Evolutionary conservation across 2,888 invertebrate genomes (phyloP), one percentile per base, ranked within the genome.

Genomic region (Drosophila siamana): DNA sequence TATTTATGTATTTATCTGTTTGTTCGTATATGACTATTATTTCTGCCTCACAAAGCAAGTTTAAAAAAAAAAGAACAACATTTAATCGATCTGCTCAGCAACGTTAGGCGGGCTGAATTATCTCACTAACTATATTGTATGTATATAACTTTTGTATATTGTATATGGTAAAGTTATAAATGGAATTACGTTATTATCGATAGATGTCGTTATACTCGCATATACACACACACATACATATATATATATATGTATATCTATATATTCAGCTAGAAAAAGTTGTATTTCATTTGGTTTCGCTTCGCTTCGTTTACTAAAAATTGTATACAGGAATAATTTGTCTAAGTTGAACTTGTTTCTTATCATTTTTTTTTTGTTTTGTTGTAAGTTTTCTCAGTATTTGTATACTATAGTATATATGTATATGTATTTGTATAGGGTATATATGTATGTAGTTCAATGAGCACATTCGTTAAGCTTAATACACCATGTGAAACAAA

Each of bases 71-170:
- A 52, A 50, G 51, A n/a, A 51, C 40, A 48, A 55, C 38, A 26
- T 26, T 41, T 50, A 62, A 47, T 57, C 51, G 56, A 71, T 69
- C 73, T 77, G 68, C 75, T 78, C 78, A 78, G 78, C 78, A 79
- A 76, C 70, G 73, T 62, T 78, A 78, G 86, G 84, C 86, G 86
- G 84, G 86, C 78, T 79, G 78, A 81, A 69, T 86, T 84, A 69
- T 68, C 33, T 84, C 75, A 75, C 86, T 81, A 86, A 81, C 78
- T 85, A 81, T 69, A 61, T 54, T 51, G 59, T 71, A 62, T 63
- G 46, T 71, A 70, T 74, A 57, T 65, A 50, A 67, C 73, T 62
- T 43, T 61, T 69, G 74, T 74, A 74, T 71, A 68, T 59, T 74
- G 68, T 69, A 74, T 80, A 76, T 73, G 64, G 69, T 81, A 78